phyloP scores from a whole-genome alignment of 2,113 vertebrate species.

The Plestiodon gilberti region DNA sequence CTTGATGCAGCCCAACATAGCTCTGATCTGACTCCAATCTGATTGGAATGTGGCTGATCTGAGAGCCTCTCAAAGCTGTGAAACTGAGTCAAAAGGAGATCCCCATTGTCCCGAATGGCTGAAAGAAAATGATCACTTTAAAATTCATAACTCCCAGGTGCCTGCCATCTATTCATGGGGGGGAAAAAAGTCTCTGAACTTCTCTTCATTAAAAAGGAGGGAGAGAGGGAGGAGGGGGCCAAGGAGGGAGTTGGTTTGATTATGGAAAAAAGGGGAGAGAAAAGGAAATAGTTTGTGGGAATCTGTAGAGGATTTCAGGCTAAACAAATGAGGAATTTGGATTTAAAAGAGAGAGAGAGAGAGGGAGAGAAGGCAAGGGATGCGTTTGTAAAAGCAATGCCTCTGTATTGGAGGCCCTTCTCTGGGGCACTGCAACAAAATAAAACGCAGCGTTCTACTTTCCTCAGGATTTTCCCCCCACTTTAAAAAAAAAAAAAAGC shows the following conservation, averaged over 20 bases:
- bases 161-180: conserved; percentile 84
- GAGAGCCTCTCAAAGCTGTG: conserved; percentile 85
- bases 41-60: conserved; percentile 89
- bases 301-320: conserved; percentile 83
- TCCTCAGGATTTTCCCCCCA: conserved; percentile 38
- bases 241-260: conserved; percentile 72
- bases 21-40: conserved; percentile 93
- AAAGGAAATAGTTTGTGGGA: conserved; percentile 90
- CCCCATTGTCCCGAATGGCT: conserved; percentile 79
- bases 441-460: conserved; percentile 34
- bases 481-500: conserved; percentile 23
- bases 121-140: conserved; percentile 90
- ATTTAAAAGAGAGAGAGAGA: conserved; percentile 55
- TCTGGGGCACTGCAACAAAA: conserved; percentile 61
- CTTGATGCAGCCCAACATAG: conserved; percentile 86
- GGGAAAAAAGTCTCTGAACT: conserved; percentile 83
- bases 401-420: conserved; percentile 65
- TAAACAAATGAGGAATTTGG: conserved; percentile 88
- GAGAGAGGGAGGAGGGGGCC: conserved; percentile 37
- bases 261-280: conserved; percentile 71
- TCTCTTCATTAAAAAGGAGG: conserved; percentile 85
- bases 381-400: conserved; percentile 28
- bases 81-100: conserved; percentile 92
- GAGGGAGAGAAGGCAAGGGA: conserved; percentile 63
- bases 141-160: conserved; percentile 93